A percentile compares a stretch with the other conserved stretches of the same genome.
These are phyloP conservation scores for Drosophila malerkotliana DNA, from an alignment of 1,140 invertebrate genomes.

Conservation along the genomic window DNA sequence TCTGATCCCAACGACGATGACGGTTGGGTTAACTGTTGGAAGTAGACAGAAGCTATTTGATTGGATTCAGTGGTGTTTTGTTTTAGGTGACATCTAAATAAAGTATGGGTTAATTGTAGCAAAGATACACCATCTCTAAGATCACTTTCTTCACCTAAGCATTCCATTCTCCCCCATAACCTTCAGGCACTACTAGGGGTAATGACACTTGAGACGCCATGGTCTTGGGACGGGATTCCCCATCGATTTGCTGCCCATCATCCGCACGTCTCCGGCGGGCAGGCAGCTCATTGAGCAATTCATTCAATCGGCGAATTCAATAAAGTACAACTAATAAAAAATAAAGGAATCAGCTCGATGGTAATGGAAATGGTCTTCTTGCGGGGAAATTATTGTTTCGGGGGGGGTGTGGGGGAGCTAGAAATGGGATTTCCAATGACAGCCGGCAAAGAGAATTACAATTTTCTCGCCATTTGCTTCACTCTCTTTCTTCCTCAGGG, in stretches of 20 bases:
- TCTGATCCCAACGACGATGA: not conserved
- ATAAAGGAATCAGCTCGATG: slow-evolving; percentile 56
- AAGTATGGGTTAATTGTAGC: not conserved
- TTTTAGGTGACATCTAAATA: not conserved
- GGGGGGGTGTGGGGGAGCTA: slow-evolving; percentile 21
- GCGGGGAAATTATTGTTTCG: slow-evolving; percentile 21
- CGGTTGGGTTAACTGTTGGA: slow-evolving; percentile 7
- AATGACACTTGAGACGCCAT: not conserved
- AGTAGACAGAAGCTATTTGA: not conserved
- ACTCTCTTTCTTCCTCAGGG: slow-evolving; percentile 25
- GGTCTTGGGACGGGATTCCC: slow-evolving; percentile 2
- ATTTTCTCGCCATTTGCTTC: slow-evolving; percentile 75
- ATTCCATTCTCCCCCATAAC: not conserved
- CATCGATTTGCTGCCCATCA: slow-evolving; percentile 45
- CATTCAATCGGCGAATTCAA: slow-evolving; percentile 79
- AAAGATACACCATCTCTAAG: not conserved
- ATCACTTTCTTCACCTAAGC: not conserved
- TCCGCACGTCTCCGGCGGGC: slow-evolving; percentile 38
- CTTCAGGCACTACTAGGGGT: not conserved
- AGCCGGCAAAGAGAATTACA: slow-evolving; percentile 62
- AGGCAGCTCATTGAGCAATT: slow-evolving; percentile 74
- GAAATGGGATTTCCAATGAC: slow-evolving; percentile 27
- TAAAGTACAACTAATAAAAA: slow-evolving; percentile 81
- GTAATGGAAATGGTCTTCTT: slow-evolving; percentile 44
- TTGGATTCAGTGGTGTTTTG: not conserved